Conservation (phyloP, 2,888 invertebrate genomes). For the Agonopterix arenella region DNA sequence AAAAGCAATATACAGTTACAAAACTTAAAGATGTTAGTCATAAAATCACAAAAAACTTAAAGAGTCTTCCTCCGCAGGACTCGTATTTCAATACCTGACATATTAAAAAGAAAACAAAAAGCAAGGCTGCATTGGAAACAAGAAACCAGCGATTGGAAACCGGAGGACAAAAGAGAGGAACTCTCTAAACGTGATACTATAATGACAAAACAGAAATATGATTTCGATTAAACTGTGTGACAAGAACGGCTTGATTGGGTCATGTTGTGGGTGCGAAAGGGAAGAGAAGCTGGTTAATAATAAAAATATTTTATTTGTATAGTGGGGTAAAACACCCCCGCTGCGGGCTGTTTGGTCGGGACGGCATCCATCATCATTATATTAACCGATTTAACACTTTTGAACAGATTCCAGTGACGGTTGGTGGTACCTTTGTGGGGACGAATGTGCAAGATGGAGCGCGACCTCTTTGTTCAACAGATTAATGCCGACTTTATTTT, state of each 20-base stretch:
- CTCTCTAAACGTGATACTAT: slow-evolving; percentile 71
- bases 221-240: slow-evolving; percentile 72
- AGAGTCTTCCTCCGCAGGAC: slow-evolving; percentile 17
- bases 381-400: slow-evolving; percentile 77
- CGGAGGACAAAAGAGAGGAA: slow-evolving; percentile 70
- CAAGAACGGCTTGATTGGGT: slow-evolving; percentile 41
- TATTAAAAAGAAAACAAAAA: slow-evolving; percentile 47
- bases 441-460: slow-evolving; percentile 32
- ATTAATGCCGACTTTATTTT: neutral
- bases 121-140: slow-evolving; percentile 64
- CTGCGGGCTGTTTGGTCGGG: slow-evolving; percentile 72
- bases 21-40: slow-evolving; percentile 1
- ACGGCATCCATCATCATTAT: slow-evolving; percentile 75
- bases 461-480: slow-evolving; percentile 7
- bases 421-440: slow-evolving; percentile 44
- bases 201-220: slow-evolving; percentile 77
- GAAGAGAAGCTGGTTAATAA: slow-evolving; percentile 66
- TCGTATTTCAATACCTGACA: slow-evolving; percentile 23
- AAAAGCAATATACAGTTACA: neutral
- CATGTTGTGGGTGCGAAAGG: slow-evolving; percentile 42
- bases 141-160: slow-evolving; percentile 66
- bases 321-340: slow-evolving; percentile 76
- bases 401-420: slow-evolving; percentile 67
- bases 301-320: slow-evolving; percentile 76
- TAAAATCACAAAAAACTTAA: slow-evolving; percentile 10